These are phyloP conservation scores for Plebejus anna DNA, from an alignment of 2,888 invertebrate species.

Conservation along the genomic window DNA sequence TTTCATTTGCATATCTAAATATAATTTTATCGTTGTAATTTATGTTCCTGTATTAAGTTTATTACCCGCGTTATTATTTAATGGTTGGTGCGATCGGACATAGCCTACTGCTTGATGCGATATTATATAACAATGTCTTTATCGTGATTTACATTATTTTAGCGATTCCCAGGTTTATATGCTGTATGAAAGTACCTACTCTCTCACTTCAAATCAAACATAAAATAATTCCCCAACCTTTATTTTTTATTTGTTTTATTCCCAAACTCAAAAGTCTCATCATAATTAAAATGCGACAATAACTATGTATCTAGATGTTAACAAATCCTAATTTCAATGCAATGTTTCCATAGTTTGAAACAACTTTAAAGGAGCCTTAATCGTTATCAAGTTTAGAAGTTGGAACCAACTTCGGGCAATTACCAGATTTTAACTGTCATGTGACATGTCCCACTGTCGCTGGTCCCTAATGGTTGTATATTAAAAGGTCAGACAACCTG, in stretches of 20 bases:
- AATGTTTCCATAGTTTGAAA: background rate
- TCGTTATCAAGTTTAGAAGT: background rate
- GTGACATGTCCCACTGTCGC: constrained; percentile 11
- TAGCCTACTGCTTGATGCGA: background rate
- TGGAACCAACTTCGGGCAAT: background rate
- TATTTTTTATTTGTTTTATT: background rate
- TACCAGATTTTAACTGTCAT: constrained; percentile 2
- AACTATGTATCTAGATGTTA: background rate
- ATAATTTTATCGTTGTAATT: constrained; percentile 53
- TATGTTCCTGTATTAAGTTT: constrained; percentile 8
- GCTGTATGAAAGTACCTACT: too few relatives aligned
- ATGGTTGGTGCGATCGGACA: background rate
- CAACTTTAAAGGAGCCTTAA: background rate
- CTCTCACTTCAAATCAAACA: too few relatives aligned
- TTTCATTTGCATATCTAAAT: constrained; percentile 64
- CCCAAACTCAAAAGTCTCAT: too few relatives aligned
- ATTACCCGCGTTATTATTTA: constrained; percentile 1
- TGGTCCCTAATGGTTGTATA: constrained; percentile 7
- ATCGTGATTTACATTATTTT: too few relatives aligned
- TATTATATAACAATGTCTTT: background rate
- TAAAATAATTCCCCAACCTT: too few relatives aligned
- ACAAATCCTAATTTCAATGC: background rate
- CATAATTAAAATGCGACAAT: background rate
- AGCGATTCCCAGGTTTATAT: too few relatives aligned
- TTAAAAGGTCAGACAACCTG: constrained; percentile 29